Evolutionary conservation across 1,140 invertebrate genomes (phyloP).

Genomic region (Globodera ellingtonae): DNA sequence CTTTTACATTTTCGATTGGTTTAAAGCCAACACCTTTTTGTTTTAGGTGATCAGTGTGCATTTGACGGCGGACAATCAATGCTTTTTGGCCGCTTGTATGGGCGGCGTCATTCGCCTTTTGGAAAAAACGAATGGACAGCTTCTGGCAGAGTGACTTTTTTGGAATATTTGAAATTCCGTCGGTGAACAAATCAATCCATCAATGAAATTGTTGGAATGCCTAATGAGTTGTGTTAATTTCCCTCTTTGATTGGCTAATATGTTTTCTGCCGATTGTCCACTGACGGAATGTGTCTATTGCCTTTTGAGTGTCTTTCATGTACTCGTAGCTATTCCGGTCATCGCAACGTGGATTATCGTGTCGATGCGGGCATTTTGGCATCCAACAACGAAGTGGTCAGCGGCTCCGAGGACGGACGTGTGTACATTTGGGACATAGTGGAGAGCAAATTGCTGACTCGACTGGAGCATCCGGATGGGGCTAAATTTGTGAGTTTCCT

Average conservation of each 20-base stretch:
- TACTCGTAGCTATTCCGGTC: conserved; percentile 37
- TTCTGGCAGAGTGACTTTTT: conserved; percentile 44
- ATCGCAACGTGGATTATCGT: conserved; percentile 42
- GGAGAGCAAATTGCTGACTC: conserved; percentile 35
- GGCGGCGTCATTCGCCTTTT: conserved; percentile 32
- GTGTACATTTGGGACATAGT: conserved; percentile 49
- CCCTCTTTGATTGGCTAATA: too few species aligned
- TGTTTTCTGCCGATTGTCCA: too few species aligned
- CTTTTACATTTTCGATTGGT: too few species aligned
- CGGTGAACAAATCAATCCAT: too few species aligned
- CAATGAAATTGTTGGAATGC: too few species aligned
- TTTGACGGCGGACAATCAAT: conserved; percentile 52
- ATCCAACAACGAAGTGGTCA: conserved; percentile 47
- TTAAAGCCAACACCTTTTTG: background rate
- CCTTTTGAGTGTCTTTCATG: too few species aligned
- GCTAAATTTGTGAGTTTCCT: conserved; percentile 37
- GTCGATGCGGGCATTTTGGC: conserved; percentile 46
- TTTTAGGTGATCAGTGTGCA: conserved; percentile 39
- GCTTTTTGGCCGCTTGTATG: conserved; percentile 44
- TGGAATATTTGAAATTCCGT: too few species aligned
- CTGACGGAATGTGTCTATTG: too few species aligned
- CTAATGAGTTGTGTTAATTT: too few species aligned
- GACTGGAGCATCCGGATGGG: conserved; percentile 35
- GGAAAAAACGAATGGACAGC: conserved; percentile 45
- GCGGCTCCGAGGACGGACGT: conserved; percentile 45